Conservation (phyloP, 2,797 vertebrate genomes). For the Leontopithecus rosalia region DNA sequence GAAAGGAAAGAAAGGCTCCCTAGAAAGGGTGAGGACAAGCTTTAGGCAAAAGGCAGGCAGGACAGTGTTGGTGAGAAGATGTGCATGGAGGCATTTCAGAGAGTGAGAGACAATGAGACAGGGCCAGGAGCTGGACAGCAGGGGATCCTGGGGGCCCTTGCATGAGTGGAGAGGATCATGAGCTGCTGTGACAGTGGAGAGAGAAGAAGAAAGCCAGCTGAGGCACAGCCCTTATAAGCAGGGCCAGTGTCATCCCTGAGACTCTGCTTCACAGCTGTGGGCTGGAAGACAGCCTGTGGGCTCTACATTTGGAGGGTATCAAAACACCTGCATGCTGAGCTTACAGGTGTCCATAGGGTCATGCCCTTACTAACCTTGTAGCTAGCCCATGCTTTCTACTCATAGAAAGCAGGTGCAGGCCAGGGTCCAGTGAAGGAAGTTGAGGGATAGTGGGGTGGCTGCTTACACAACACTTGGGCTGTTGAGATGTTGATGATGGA, state of each 20-base stretch:
- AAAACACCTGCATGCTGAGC: neutral
- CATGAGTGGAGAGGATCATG: neutral
- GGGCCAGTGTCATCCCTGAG: neutral
- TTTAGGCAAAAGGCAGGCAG: neutral
- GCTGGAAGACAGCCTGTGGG: neutral
- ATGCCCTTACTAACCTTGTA: neutral
- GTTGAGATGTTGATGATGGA: neutral
- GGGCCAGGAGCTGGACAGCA: neutral
- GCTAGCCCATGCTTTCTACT: neutral
- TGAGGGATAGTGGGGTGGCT: neutral
- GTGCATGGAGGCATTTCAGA: neutral
- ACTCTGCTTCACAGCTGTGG: neutral
- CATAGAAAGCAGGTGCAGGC: neutral
- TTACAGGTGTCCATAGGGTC: neutral
- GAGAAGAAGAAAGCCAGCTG: neutral
- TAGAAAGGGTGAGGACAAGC: neutral
- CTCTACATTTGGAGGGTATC: neutral
- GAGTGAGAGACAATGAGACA: neutral
- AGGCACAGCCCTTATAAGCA: neutral
- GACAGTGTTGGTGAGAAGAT: neutral
- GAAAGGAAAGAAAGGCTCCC: neutral
- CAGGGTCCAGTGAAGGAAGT: neutral
- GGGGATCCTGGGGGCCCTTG: neutral
- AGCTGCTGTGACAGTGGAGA: neutral
- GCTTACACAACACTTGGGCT: neutral